Evolutionary conservation across 2,797 vertebrate genomes (phyloP).

Genomic region (Alfaro cultratus): DNA sequence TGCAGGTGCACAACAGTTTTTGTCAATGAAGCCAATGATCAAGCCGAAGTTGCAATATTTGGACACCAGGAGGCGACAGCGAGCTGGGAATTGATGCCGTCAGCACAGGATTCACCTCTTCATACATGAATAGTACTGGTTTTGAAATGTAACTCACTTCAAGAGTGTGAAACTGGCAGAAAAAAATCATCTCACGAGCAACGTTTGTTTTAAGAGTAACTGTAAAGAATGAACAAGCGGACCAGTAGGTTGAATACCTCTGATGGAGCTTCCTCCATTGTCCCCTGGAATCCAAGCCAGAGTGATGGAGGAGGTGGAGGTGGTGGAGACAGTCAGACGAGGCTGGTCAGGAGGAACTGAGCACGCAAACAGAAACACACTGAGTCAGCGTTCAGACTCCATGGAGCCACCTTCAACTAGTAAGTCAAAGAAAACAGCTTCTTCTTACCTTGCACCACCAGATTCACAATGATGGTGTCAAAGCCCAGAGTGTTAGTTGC

Average conservation of each 20-base stretch:
- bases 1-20: constrained; percentile 57
- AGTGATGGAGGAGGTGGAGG: constrained; percentile 96
- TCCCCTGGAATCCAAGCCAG: constrained; percentile 98
- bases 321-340: constrained; percentile 95
- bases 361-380: constrained; percentile 1
- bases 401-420: not conserved
- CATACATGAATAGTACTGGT: constrained; percentile 30
- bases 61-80: constrained; percentile 71
- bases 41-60: constrained; percentile 25
- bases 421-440: not conserved
- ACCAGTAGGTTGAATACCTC: constrained; percentile 80
- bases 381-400: constrained; percentile 5
- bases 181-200: not conserved
- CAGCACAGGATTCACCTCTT: not conserved
- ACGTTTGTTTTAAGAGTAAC: constrained; percentile 6
- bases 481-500: constrained; percentile 97
- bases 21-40: constrained; percentile 3
- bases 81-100: constrained; percentile 15
- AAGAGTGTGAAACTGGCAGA: constrained; percentile 8
- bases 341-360: constrained; percentile 97
- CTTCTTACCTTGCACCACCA: constrained; percentile 94
- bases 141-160: constrained; percentile 17
- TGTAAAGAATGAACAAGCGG: not conserved
- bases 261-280: constrained; percentile 97
- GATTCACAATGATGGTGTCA: constrained; percentile 97